Percentiles rank a stretch among this genome's conserved stretches.
These are phyloP conservation scores for Melikaiella ostensackeni DNA, from an alignment of 2,888 invertebrate genomes.

Conservation along the genomic window DNA sequence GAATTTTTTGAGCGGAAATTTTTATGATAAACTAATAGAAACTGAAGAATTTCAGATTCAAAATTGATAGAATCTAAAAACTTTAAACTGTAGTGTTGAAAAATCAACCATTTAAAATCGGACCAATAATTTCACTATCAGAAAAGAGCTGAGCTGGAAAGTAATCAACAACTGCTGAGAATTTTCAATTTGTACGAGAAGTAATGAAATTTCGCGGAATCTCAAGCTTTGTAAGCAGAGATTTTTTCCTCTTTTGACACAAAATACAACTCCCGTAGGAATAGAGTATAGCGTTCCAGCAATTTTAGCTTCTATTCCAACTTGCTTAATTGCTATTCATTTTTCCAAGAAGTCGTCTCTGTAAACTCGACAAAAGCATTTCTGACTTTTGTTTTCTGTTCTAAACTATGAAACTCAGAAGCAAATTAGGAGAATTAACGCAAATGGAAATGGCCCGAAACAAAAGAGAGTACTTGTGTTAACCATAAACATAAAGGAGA, in stretches of 20 bases:
- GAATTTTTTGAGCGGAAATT: no score
- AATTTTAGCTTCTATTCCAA: slow-evolving; percentile 10
- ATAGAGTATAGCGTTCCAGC: neutral
- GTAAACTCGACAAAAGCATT: slow-evolving; percentile 12
- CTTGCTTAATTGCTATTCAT: slow-evolving; percentile 23
- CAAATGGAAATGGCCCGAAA: neutral
- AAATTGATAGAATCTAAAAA: no score
- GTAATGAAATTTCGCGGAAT: neutral
- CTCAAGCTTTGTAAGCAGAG: slow-evolving; percentile 4
- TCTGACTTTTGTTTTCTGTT: slow-evolving; percentile 1
- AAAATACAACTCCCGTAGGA: slow-evolving; percentile 25
- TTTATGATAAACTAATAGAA: no score
- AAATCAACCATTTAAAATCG: no score
- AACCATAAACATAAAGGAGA: neutral
- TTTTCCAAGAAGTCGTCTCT: slow-evolving; percentile 18
- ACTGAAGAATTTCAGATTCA: no score
- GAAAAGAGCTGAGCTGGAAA: neutral
- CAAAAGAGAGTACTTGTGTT: neutral
- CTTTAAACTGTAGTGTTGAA: no score
- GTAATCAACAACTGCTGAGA: neutral
- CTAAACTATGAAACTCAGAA: neutral
- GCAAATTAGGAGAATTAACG: neutral
- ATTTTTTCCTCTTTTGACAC: slow-evolving; percentile 1
- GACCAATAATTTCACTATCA: neutral
- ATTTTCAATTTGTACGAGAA: neutral